A percentile compares a stretch with the other conserved stretches of the same genome.
Conservation (phyloP, 2,888 invertebrate genomes). For the Luperina nickerlii region DNA sequence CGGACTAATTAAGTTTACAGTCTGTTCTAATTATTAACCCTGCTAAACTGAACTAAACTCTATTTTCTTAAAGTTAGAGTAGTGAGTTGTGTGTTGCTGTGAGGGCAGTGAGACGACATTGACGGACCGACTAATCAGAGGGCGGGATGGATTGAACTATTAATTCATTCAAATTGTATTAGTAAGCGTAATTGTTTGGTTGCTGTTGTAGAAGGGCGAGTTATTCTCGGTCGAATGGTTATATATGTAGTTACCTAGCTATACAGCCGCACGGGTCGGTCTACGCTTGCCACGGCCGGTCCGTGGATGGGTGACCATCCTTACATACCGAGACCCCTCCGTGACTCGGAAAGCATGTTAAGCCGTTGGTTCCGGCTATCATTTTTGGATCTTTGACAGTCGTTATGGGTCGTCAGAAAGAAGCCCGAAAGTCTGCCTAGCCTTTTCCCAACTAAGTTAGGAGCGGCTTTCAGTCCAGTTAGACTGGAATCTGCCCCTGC, state of each 20-base stretch:
- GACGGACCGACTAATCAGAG: slow-evolving; percentile 75
- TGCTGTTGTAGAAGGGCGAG: slow-evolving; percentile 35
- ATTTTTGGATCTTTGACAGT: no score
- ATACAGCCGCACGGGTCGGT: not conserved
- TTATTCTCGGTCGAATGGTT: not conserved
- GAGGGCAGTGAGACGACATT: slow-evolving; percentile 66
- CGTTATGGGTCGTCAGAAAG: no score
- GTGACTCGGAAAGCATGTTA: no score
- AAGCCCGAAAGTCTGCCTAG: no score
- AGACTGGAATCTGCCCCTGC: no score
- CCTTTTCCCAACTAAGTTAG: no score
- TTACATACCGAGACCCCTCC: not conserved
- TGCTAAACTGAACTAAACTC: slow-evolving; percentile 12
- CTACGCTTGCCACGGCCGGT: not conserved
- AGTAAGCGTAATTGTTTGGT: slow-evolving; percentile 71
- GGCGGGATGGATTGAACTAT: slow-evolving; percentile 72
- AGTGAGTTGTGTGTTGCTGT: slow-evolving; percentile 18
- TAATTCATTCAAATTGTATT: slow-evolving; percentile 74
- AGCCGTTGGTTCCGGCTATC: no score
- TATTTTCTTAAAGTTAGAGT: not conserved
- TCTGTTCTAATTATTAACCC: slow-evolving; percentile 55
- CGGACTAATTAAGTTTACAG: slow-evolving; percentile 62
- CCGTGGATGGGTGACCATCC: not conserved
- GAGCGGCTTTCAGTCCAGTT: no score
- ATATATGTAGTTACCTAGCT: not conserved